These are phyloP conservation scores for Agonum fuliginosum DNA, from an alignment of 2,888 invertebrate genomes.

Conservation along the genomic window DNA sequence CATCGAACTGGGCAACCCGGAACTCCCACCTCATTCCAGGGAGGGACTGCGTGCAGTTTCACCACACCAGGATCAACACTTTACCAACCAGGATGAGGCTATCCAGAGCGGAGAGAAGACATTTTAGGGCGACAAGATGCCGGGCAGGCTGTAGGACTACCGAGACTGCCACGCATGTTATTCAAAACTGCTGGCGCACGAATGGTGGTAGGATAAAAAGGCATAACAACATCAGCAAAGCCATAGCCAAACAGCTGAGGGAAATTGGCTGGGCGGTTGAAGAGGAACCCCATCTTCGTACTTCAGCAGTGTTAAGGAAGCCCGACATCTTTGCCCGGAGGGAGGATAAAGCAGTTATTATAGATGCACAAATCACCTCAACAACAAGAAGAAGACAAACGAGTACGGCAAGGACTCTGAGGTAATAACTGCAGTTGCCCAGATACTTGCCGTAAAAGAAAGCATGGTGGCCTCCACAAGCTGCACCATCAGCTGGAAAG, in stretches of 20 bases:
- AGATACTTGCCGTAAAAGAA: neutral
- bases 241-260: too few relatives aligned
- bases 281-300: neutral
- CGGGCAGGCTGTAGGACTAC: neutral
- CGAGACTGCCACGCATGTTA: neutral
- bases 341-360: neutral
- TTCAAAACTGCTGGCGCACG: neutral
- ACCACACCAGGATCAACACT: too few relatives aligned
- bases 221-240: too few relatives aligned
- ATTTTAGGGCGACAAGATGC: neutral
- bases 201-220: neutral
- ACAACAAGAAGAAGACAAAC: neutral
- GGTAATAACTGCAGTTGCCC: neutral
- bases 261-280: neutral
- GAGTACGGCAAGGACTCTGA: neutral
- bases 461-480: neutral
- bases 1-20: slow-evolving; percentile 61
- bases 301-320: neutral
- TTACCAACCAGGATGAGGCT: neutral
- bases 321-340: neutral
- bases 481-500: neutral
- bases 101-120: neutral
- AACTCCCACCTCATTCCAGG: slow-evolving; percentile 64
- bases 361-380: neutral
- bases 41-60: slow-evolving; percentile 67